Conservation (phyloP, 2,113 vertebrate species). For the Forbesichthys agassizii region DNA sequence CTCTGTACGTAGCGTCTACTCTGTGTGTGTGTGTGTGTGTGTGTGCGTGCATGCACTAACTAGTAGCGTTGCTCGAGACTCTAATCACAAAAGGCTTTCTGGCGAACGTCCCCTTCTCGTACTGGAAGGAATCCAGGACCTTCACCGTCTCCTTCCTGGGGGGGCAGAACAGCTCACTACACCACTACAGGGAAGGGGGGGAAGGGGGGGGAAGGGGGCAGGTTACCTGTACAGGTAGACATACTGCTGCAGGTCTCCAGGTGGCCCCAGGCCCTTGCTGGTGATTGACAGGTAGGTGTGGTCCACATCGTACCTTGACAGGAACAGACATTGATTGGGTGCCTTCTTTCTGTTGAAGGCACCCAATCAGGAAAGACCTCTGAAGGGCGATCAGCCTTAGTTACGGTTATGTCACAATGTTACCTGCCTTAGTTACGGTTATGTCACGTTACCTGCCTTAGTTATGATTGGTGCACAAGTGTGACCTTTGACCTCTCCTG, state of each 20-base stretch:
- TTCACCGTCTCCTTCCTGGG: conserved; percentile 30
- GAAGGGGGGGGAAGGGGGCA: not conserved
- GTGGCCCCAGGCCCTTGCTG: conserved; percentile 49
- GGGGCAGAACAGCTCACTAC: not conserved
- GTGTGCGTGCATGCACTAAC: conserved; percentile 29
- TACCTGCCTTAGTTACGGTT: not conserved
- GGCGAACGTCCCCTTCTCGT: conserved; percentile 28
- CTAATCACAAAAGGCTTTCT: conserved; percentile 51
- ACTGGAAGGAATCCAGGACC: conserved; percentile 38
- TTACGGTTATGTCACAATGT: not conserved
- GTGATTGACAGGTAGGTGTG: conserved; percentile 5
- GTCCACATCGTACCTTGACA: conserved; percentile 14
- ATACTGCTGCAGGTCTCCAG: conserved; percentile 47
- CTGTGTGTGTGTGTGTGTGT: not conserved
- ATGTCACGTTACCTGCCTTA: not conserved
- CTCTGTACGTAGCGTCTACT: not conserved
- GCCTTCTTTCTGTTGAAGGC: no score
- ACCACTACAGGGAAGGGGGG: not conserved
- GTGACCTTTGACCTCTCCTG: not conserved
- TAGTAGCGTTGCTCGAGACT: conserved; percentile 34
- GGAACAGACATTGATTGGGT: not conserved
- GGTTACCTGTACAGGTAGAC: conserved; percentile 45
- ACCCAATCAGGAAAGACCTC: no score
- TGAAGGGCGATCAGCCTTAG: no score
- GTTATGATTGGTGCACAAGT: no score